Conservation (phyloP, 2,888 invertebrate genomes). For the Scaptomyza tumidula region DNA sequence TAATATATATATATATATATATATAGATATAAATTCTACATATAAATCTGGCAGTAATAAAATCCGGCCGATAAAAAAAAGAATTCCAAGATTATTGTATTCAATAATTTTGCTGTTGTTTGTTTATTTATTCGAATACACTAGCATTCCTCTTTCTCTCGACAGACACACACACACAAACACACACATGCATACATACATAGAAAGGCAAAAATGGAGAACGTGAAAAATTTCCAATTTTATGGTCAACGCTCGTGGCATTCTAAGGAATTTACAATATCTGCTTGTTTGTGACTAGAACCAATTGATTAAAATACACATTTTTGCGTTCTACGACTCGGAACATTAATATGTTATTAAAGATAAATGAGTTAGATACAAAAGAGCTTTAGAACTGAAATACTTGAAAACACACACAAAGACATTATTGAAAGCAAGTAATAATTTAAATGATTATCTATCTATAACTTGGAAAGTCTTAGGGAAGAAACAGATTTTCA, state of each 20-base stretch:
- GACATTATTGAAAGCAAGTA: background rate
- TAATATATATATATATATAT: slow-evolving; percentile 35
- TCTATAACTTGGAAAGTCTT: background rate
- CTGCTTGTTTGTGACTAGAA: slow-evolving; percentile 46
- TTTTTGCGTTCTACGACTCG: slow-evolving; percentile 34
- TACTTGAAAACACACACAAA: background rate
- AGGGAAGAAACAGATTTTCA: background rate
- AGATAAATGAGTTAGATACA: slow-evolving; percentile 12
- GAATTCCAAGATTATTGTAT: slow-evolving; percentile 63
- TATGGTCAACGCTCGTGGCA: slow-evolving; percentile 77
- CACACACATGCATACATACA: slow-evolving; percentile 3
- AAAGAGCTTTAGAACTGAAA: background rate
- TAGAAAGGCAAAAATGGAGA: slow-evolving; percentile 23
- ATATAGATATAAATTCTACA: slow-evolving; percentile 33
- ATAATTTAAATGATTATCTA: background rate
- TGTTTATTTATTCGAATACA: slow-evolving; percentile 64
- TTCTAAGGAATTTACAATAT: slow-evolving; percentile 59
- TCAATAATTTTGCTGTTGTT: slow-evolving; percentile 47
- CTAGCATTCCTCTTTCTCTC: background rate
- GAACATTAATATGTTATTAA: background rate
- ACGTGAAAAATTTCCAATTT: slow-evolving; percentile 77
- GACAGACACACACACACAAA: background rate
- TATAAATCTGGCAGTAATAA: slow-evolving; percentile 50
- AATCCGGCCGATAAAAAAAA: slow-evolving; percentile 31
- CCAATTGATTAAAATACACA: slow-evolving; percentile 62